These are phyloP conservation scores for Carassius auratus DNA, from an alignment of 2,113 vertebrate species.

Conservation along the genomic window DNA sequence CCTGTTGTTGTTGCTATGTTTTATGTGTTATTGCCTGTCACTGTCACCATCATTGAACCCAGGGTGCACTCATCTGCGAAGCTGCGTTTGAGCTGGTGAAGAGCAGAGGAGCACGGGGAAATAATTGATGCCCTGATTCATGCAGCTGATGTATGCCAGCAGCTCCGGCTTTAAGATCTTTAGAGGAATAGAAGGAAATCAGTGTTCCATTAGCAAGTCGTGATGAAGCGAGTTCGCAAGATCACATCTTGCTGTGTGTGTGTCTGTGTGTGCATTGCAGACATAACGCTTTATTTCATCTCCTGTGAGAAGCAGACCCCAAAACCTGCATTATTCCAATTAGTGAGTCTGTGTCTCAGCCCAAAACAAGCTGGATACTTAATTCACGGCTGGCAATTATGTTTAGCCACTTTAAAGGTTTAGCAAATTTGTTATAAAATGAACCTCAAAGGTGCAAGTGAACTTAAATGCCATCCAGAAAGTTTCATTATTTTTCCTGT, in stretches of 20 bases:
- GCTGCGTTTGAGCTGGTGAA: constrained; percentile 66
- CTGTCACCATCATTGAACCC: constrained; percentile 64
- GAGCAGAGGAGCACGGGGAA: constrained; percentile 57
- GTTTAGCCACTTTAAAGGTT: not conserved
- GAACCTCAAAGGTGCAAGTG: constrained; percentile 3
- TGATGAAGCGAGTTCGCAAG: not conserved
- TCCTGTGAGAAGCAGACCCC: constrained; percentile 10
- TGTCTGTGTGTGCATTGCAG: not conserved
- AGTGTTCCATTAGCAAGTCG: constrained; percentile 56
- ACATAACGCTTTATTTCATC: not conserved
- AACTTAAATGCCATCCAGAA: not conserved
- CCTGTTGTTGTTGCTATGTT: constrained; percentile 64
- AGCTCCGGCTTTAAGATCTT: constrained; percentile 66
- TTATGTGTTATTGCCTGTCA: constrained; percentile 67
- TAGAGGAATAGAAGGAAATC: constrained; percentile 64
- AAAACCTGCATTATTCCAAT: constrained; percentile 28
- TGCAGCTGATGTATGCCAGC: constrained; percentile 48
- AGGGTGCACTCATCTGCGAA: constrained; percentile 65
- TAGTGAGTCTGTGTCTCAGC: not conserved
- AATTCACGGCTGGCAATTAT: not conserved
- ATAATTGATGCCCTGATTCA: constrained; percentile 73
- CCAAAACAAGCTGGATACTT: not conserved
- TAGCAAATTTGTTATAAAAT: not conserved
- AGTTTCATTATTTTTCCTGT: constrained; percentile 5
- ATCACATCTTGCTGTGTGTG: not conserved